A percentile compares a stretch with the other conserved stretches of the same genome.
These are phyloP conservation scores for Sinopyrophorus schimmeli DNA, from an alignment of 2,888 invertebrate genomes.

Conservation along the genomic window DNA sequence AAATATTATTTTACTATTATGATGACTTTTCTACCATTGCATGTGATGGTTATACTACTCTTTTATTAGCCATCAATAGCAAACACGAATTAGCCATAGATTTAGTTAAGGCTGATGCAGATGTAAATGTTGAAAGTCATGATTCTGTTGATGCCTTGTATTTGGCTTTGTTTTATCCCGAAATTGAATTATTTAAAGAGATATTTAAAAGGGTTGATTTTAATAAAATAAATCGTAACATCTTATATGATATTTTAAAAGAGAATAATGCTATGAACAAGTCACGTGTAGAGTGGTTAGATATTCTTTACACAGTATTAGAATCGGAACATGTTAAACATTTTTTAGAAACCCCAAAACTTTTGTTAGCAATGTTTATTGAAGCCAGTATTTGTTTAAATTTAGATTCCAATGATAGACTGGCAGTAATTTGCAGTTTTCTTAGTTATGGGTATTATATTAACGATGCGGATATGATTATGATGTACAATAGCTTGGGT, in stretches of 20 bases:
- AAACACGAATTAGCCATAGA: conserved; percentile 35
- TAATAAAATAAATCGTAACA: no score
- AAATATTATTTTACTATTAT: conserved; percentile 39
- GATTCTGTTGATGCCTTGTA: conserved; percentile 18
- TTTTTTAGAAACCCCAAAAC: not conserved
- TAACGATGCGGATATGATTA: conserved; percentile 13
- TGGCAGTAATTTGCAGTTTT: conserved; percentile 19
- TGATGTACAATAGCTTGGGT: conserved; percentile 13
- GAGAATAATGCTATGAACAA: no score
- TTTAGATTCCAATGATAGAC: conserved; percentile 15
- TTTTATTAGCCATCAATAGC: conserved; percentile 37
- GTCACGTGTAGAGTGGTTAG: conserved; percentile 10
- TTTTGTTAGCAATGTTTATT: no score
- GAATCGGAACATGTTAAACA: conserved; percentile 3
- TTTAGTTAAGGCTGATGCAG: conserved; percentile 39
- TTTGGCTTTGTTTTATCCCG: conserved; percentile 12
- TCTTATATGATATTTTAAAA: no score
- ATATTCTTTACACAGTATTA: conserved; percentile 22
- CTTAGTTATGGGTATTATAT: conserved; percentile 19
- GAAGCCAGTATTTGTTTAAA: no score
- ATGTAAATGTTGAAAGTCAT: conserved; percentile 33
- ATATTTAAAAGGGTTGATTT: no score
- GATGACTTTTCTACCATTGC: conserved; percentile 36
- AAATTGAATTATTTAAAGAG: conserved; percentile 16
- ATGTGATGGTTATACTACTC: conserved; percentile 33